phyloP scores from a whole-genome alignment of 2,113 vertebrate species.

The Sminthopsis crassicaudata region DNA sequence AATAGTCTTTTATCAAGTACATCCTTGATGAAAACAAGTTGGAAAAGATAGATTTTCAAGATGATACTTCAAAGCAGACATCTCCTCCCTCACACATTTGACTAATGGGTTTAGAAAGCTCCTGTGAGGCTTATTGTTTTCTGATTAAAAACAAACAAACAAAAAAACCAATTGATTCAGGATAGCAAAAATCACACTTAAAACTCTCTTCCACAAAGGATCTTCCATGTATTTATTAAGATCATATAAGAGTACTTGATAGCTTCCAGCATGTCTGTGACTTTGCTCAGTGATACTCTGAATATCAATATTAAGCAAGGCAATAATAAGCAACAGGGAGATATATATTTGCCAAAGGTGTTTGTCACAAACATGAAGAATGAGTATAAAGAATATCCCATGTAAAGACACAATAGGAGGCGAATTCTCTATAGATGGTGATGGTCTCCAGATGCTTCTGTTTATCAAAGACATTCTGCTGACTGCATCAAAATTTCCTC shows the following conservation, averaged over 20 bases:
- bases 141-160: not conserved
- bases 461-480: not conserved
- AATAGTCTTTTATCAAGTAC: too few relatives aligned
- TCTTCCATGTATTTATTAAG: not conserved
- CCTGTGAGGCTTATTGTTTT: not conserved
- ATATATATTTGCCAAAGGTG: not conserved
- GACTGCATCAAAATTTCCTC: not conserved
- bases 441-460: not conserved
- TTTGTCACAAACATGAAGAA: not conserved
- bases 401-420: not conserved
- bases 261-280: not conserved
- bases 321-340: not conserved
- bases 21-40: not conserved
- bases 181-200: not conserved
- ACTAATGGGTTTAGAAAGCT: not conserved
- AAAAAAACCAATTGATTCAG: not conserved
- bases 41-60: not conserved
- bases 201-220: not conserved
- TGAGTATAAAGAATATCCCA: not conserved
- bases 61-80: not conserved
- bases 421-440: not conserved
- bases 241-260: not conserved
- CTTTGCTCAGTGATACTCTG: not conserved
- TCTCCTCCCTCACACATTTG: not conserved
- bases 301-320: not conserved